phyloP scores from a whole-genome alignment of 1,140 invertebrate species.

The Psilanteris sp. region DNA sequence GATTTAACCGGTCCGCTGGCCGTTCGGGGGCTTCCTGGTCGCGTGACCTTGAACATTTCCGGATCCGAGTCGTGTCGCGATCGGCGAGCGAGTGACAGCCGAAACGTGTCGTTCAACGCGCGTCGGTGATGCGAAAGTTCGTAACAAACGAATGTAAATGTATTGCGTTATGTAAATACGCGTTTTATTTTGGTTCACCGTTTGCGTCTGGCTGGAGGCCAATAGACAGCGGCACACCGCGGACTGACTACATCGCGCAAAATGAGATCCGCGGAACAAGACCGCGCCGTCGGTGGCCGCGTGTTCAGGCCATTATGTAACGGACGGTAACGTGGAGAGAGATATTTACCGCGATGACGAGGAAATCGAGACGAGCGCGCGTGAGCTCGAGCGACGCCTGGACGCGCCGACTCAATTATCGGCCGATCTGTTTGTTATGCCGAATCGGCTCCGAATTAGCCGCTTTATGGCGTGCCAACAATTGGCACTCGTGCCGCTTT shows the following conservation, averaged over 20 bases:
- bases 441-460: too few species aligned
- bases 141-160: slow-evolving; percentile 48
- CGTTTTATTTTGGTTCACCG: slow-evolving; percentile 75
- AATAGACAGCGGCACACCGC: slow-evolving; percentile 66
- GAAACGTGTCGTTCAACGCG: too few species aligned
- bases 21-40: too few species aligned
- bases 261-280: slow-evolving; percentile 73
- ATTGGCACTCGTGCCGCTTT: too few species aligned
- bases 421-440: slow-evolving; percentile 65
- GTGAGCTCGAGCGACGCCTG: slow-evolving; percentile 12
- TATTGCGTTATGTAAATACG: slow-evolving; percentile 74
- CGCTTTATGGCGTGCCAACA: too few species aligned
- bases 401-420: slow-evolving; percentile 58
- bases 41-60: too few species aligned
- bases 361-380: slow-evolving; percentile 43
- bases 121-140: slow-evolving; percentile 29
- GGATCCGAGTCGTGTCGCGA: too few species aligned
- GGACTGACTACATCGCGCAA: slow-evolving; percentile 72
- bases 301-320: slow-evolving; percentile 70
- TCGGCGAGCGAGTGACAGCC: too few species aligned
- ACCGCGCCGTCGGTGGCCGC: slow-evolving; percentile 48
- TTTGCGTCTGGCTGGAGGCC: slow-evolving; percentile 73
- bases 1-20: too few species aligned
- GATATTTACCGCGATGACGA: slow-evolving; percentile 62
- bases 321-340: slow-evolving; percentile 66